Percentiles rank a stretch among this genome's conserved stretches.
Conservation (phyloP, 2,888 invertebrate species). For the Argyresthia albistria region DNA sequence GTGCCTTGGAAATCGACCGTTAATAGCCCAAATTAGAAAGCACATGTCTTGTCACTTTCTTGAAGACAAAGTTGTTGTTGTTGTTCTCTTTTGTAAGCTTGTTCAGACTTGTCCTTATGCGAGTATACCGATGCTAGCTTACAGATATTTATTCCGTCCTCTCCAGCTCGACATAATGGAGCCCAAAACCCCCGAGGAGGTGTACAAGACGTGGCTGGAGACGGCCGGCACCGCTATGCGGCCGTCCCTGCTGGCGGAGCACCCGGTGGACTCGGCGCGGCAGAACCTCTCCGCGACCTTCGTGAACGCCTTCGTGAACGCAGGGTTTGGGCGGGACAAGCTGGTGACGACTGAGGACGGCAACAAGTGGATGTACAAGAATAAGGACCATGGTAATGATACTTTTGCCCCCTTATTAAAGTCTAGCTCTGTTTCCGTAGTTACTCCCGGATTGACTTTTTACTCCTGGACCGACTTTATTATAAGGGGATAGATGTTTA, state of each 20-base stretch:
- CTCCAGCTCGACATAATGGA: conserved; percentile 96
- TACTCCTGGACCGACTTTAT: no score
- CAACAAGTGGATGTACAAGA: conserved; percentile 93
- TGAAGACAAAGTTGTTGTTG: no score
- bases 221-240: conserved; percentile 77
- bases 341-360: conserved; percentile 89
- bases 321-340: conserved; percentile 97
- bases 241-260: conserved; percentile 80
- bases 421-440: no score
- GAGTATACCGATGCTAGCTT: no score
- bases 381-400: conserved; percentile 88
- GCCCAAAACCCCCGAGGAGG: conserved; percentile 98
- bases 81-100: no score
- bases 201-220: conserved; percentile 98
- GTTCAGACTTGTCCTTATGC: no score
- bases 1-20: no score
- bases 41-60: no score
- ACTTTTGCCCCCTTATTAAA: no score
- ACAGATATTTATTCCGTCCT: not conserved
- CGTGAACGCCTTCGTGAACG: conserved; percentile 99
- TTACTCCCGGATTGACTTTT: no score
- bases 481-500: no score
- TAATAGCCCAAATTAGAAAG: no score
- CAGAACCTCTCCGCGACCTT: conserved; percentile 98
- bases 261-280: conserved; percentile 92